phyloP scores from a whole-genome alignment of 2,113 vertebrate genomes.

The Ahaetulla prasina region DNA sequence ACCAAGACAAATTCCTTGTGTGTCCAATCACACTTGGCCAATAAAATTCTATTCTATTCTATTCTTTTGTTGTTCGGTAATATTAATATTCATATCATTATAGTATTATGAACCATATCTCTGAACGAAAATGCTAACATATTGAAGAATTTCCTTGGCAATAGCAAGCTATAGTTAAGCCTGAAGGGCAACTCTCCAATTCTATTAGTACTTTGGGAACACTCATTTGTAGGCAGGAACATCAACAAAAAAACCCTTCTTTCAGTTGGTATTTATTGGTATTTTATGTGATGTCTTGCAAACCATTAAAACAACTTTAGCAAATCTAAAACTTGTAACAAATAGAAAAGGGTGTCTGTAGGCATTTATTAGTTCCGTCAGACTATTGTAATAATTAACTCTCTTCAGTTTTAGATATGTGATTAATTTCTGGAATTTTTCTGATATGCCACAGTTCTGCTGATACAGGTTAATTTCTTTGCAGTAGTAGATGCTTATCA shows the following conservation, averaged over 20 bases:
- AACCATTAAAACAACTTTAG: neutral
- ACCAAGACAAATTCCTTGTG: too few species aligned
- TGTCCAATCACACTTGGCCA: too few species aligned
- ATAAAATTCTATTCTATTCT: too few species aligned
- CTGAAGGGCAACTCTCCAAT: neutral
- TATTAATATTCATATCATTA: neutral
- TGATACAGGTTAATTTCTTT: neutral
- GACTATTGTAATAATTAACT: neutral
- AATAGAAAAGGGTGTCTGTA: neutral
- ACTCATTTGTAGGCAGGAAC: neutral
- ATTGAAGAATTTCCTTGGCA: neutral
- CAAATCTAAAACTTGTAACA: neutral
- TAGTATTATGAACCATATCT: neutral
- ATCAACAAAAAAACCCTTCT: neutral
- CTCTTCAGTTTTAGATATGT: neutral
- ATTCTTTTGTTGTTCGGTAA: neutral
- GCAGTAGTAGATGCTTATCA: conserved; percentile 89
- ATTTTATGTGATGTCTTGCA: neutral
- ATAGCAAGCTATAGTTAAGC: neutral
- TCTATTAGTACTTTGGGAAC: neutral
- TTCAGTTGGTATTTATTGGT: neutral
- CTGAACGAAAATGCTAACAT: neutral
- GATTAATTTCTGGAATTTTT: neutral
- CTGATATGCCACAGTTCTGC: neutral
- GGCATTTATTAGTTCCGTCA: neutral